Base-by-base conservation (phyloP, 2,797 vertebrate species). In the Paramormyrops hopkinsi region DNA sequence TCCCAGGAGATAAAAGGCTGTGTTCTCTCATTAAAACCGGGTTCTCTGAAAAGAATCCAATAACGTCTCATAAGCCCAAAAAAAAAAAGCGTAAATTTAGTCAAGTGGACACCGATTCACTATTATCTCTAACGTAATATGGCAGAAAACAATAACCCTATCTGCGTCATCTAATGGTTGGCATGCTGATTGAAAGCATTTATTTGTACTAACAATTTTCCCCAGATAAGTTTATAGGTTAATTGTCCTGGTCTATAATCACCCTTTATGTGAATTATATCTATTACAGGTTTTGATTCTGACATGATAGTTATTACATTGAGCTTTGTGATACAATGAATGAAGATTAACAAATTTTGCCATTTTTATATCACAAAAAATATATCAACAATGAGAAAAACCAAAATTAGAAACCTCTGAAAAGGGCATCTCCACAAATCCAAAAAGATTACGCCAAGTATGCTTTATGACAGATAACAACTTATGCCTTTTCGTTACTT, bases 1-100 rank as follows among this genome's bases (percentile, higher is more conserved):
- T 87, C 85, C 53, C 33, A 56, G 53, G 53, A 54, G 85, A 86
- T 56, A 54, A 86, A 86, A 86, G 17, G 53, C 50, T 87, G 85
- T 44, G 3, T 59, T 87, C 29, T 37, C 85, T 87, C 85, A 54
- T 87, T 87, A 51, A 54, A 56, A 56, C 5, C 14, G 29, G 33
- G 50, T 29, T 37, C 85, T 54, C 37, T 54, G 85, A 87, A 87
- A 37, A 44, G 85, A 86, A 56, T 86, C 50, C 53, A 54, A 56
- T 56, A 87, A 29, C 5, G 2, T 56, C 14, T 87, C 85, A 84
- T 84, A 56, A 59, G 29, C 17, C 29, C 46, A 17, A 48, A 65
- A 14, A 59, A 59, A 29, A 37, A 54, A 41, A 29, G 29, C 14
- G 17, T 22, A 53, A 59, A 56, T 53, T 87, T 29, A 87, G 53